A percentile compares a stretch with the other conserved stretches of the same genome.
phyloP scores from a whole-genome alignment of 1,140 invertebrate species.

The Aphis gossypii region DNA sequence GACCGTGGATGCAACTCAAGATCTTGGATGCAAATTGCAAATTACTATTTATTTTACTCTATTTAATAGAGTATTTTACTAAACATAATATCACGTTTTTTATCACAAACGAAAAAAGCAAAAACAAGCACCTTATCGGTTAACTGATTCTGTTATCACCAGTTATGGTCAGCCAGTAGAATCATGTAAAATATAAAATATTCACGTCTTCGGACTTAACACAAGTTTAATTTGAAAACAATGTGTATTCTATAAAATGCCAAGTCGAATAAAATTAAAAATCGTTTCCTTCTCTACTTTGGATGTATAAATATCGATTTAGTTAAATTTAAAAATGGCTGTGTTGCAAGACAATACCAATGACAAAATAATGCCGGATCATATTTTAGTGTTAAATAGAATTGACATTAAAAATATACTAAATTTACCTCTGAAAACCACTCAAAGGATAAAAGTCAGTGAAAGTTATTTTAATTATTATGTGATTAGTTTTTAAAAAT shows the following conservation, averaged over 20 bases:
- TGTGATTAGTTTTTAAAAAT: not conserved
- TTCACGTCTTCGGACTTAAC: not conserved
- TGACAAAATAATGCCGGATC: not conserved
- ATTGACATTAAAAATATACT: constrained; percentile 17
- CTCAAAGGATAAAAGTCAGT: constrained; percentile 60
- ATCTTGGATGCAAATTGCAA: too few relatives aligned
- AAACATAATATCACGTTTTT: too few relatives aligned
- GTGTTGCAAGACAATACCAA: not conserved
- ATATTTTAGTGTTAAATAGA: constrained; percentile 35
- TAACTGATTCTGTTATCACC: not conserved
- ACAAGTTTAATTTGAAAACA: not conserved
- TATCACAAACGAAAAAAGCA: too few relatives aligned
- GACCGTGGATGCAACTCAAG: too few relatives aligned
- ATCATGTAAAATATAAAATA: too few relatives aligned
- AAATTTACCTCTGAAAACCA: constrained; percentile 59
- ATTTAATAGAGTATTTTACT: too few relatives aligned
- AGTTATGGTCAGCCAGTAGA: not conserved
- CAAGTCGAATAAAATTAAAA: not conserved
- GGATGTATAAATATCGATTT: not conserved
- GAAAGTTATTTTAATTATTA: not conserved
- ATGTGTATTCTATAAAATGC: not conserved
- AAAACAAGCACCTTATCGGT: too few relatives aligned
- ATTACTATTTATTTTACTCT: too few relatives aligned
- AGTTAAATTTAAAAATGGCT: not conserved
- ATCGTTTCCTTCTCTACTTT: not conserved